Conservation (phyloP, 2,888 invertebrate species). For the Gari tellinella region DNA sequence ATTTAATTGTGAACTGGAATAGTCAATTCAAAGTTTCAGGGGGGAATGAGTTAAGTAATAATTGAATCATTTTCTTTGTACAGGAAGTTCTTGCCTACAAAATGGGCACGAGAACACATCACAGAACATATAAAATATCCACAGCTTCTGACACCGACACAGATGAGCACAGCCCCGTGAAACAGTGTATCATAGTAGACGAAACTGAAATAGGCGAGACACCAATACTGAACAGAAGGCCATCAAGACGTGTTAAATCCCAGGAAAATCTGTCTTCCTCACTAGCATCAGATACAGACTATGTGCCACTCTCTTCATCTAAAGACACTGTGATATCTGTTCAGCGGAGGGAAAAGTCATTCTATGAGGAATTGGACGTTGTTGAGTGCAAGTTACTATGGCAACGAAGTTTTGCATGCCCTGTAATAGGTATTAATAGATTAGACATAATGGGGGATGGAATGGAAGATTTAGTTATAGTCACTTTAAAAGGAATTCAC, state of each 20-base stretch:
- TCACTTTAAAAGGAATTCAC: constrained; percentile 89
- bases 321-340: constrained; percentile 43
- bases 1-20: too few species aligned
- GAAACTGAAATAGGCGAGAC: constrained; percentile 30
- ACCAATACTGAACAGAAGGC: constrained; percentile 17
- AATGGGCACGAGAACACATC: constrained; percentile 12
- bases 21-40: too few species aligned
- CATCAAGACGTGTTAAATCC: constrained; percentile 65
- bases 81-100: constrained; percentile 59
- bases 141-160: too few species aligned
- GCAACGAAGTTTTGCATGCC: constrained; percentile 87
- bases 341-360: background rate
- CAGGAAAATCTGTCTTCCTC: constrained; percentile 68
- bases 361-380: background rate
- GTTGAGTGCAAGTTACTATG: constrained; percentile 81
- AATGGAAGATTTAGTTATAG: constrained; percentile 88
- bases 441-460: constrained; percentile 89
- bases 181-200: constrained; percentile 50
- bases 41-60: too few species aligned
- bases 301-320: constrained; percentile 49
- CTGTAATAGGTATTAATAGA: constrained; percentile 87
- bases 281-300: constrained; percentile 38
- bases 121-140: too few species aligned
- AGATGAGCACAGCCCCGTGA: background rate
- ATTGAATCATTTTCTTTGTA: background rate